Evolutionary conservation across 2,113 vertebrate species (phyloP), one percentile per base, ranked within the genome.

Genomic region (Ammospiza caudacuta): DNA sequence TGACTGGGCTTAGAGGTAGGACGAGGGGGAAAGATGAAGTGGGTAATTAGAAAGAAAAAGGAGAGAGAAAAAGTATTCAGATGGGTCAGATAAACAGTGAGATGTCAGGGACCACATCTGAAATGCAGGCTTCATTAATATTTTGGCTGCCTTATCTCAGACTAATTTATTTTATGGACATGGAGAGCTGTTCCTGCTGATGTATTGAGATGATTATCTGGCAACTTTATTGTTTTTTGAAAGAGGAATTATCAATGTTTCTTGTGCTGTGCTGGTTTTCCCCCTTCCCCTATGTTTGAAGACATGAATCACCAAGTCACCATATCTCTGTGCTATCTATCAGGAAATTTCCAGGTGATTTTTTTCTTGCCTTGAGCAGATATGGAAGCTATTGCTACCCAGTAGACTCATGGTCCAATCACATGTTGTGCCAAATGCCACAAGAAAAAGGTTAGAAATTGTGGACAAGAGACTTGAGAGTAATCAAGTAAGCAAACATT

Each of bases 81-180:
- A 47, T 49, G 22, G 37, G 25, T 61, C 46, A 85, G 49, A 72
- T 66, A 84, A 82, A 69, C 12, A 73, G 9, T 46, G 54, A 74
- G n/a, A 70, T 69, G 15, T 51, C 21, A 67, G 16, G 15, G 43
- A 55, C 51, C 19, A 19, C 67, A 80, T 91, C 51, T 90, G 67
- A 92, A 95, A 76, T 74, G 43, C 33, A 87, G 31, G 19, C 33
- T 87, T 92, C 91, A 51, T 94, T 73, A 92, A 80, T 91, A 87
- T 90, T 92, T 94, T 35, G 70, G 74, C n/a, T 89, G 63, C 33
- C 46, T 90, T 91, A 55, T 83, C 49, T 84, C 81, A 85, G 58
- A 76, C 78, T 47, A 85, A 87, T 82, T 89, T 89, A 58, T 89
- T 91, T 85, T 83, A 89, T 35, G 10, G 75, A 70, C 12, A 4